Evolutionary conservation across 1,140 invertebrate species (phyloP), one percentile per base, ranked within the genome.

Genomic region (Scaptomyza pallida): DNA sequence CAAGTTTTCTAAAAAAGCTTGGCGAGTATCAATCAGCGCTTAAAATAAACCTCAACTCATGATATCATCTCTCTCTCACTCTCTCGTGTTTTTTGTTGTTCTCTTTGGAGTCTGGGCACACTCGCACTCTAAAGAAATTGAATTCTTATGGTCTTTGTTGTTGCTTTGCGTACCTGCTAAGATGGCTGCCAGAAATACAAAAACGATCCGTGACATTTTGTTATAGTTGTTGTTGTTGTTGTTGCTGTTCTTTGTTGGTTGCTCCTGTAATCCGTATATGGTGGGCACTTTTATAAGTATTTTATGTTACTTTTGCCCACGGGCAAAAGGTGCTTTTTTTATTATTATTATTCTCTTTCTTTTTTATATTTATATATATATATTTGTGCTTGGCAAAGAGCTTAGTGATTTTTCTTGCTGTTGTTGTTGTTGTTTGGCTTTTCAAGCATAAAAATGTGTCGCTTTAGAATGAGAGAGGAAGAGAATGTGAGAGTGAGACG

Each of bases 191-290:
- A 88, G 54, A 70, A 88, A 70, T 68, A 89, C 73, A 78, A 86
- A 78, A 86, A 88, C 75, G 82, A 86, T 86, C 83, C 71, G 83
- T 72, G 83, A 88, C 82, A 86, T 86, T 70, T 30, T 65, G 54
- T 48, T 50, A 40, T 55, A 33, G 54, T 73, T 75, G 56, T 52
- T 70, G 75, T 60, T 62, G 51, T 59, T 71, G 41, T 50, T 23
- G 6, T 76, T 50, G 40, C 41, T 69, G 13, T 55, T 35, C 23
- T 75, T 43, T 30, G 30, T 35, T 35, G 33, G 48, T 23, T 30
- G 55, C 41, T 45, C 40, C 63, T 61, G 51, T 86, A 82, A 82
- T 86, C 83, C 83, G 61, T 44, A 54, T 86, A 57, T 77, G 51
- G 51, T 74, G 33, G 33, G 55, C 44, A 72, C 56, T 48, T 76